Evolutionary conservation across 2,888 invertebrate genomes (phyloP), one percentile per base, ranked within the genome.

Genomic region (Watsonalla cultraria): DNA sequence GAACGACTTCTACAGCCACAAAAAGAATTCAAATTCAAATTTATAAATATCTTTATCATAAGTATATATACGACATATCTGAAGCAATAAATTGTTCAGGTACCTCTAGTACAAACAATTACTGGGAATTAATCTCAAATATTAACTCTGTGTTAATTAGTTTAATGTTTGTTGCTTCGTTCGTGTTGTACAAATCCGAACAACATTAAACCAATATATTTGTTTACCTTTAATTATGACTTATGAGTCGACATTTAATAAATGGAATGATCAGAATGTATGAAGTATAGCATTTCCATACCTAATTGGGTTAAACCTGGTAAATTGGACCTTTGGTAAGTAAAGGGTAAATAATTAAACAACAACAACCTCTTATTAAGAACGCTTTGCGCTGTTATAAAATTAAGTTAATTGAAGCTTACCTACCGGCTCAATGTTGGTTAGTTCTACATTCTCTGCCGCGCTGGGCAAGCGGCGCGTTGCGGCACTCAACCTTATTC

Each of bases 341-440:
- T 64, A 66, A 66, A 69, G 66, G 60, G 59, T 61, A 54, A 64
- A 59, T 72, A 68, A 72, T 70, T 72, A 69, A 64, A 63, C 24
- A 24, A 24, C 24, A 24, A 51, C 46, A 55, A 60, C 51, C 53
- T 52, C 42, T 50, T 53, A 35, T 35, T 45, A 33, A 9, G 35
- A 46, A 37, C 35, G 45, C 45, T 51, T 68, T 66, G 65, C 62
- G 65, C 64, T 74, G 70, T 78, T 77, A 76, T 70, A 69, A 73
- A 80, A 80, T 77, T 74, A 70, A 79, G 66, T 76, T 82, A 82
- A 84, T 83, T 82, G 82, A 74, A 59, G 65, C 70, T 84, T 78
- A 82, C 85, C 86, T 86, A 85, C 81, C 70, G 70, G 78, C 82
- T 84, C 83, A 87, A 87, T 87, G 84, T 63, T 62, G 64, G 65